Conservation (phyloP, 2,797 vertebrate genomes). For the Loris lydekkerianus region DNA sequence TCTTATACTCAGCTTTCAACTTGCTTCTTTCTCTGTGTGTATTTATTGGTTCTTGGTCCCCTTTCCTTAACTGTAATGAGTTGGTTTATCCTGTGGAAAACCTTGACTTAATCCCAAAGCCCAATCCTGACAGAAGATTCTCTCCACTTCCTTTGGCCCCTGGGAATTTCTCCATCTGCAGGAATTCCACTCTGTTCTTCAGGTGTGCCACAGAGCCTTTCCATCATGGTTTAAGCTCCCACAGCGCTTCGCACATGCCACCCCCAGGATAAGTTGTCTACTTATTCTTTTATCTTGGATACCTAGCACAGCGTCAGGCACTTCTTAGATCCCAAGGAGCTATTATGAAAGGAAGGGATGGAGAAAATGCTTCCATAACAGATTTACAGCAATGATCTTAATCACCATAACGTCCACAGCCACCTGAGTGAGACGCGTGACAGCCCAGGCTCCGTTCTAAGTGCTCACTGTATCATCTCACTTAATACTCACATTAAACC, state of each 20-base stretch:
- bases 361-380: neutral
- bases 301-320: neutral
- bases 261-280: neutral
- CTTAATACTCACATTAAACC: neutral
- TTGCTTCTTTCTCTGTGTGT: neutral
- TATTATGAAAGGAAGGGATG: neutral
- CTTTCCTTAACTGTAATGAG: conserved; percentile 32
- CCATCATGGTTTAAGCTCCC: neutral
- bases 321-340: neutral
- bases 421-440: neutral
- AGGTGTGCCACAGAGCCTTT: neutral
- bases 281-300: neutral
- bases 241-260: neutral
- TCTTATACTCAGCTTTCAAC: neutral
- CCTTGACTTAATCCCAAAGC: neutral
- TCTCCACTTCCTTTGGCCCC: neutral
- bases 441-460: neutral
- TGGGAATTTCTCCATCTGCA: neutral
- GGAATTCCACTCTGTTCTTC: neutral
- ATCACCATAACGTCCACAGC: neutral
- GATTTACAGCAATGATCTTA: neutral
- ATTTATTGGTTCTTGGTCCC: neutral
- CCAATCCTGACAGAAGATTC: neutral
- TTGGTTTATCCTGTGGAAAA: conserved; percentile 8
- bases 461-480: conserved; percentile 14